Conservation (phyloP, 2,888 invertebrate species). For the Eristalis arbustorum region DNA sequence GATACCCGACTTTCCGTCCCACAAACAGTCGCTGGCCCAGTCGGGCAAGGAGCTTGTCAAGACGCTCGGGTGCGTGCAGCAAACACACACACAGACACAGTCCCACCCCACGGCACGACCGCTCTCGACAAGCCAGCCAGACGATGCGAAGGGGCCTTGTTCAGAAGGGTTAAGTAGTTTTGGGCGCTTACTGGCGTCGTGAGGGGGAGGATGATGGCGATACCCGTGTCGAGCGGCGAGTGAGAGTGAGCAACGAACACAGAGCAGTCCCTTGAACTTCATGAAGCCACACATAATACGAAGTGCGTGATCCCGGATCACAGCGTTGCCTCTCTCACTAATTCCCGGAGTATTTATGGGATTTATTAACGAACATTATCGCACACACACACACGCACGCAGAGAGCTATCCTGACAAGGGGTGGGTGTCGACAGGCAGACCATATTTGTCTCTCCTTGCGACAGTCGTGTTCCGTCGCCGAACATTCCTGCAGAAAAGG, state of each 20-base stretch:
- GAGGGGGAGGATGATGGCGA: not conserved
- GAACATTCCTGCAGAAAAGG: constrained; percentile 63
- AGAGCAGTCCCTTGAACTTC: constrained; percentile 45
- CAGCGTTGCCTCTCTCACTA: constrained; percentile 64
- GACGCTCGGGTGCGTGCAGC: not conserved
- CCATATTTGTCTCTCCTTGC: constrained; percentile 51
- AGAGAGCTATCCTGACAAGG: not conserved
- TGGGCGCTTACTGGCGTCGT: constrained; percentile 52
- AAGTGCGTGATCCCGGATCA: constrained; percentile 69
- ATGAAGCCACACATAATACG: constrained; percentile 67
- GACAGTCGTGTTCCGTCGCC: constrained; percentile 46
- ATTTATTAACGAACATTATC: constrained; percentile 70
- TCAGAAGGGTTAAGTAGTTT: constrained; percentile 53
- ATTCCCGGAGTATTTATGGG: constrained; percentile 69
- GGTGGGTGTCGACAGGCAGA: not conserved
- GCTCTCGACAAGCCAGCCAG: not conserved
- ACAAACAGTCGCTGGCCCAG: not conserved
- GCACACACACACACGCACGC: constrained; percentile 29
- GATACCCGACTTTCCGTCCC: not conserved
- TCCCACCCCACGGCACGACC: not conserved
- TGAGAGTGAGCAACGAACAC: not conserved
- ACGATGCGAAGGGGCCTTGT: not conserved
- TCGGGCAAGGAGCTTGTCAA: not conserved
- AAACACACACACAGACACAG: not conserved
- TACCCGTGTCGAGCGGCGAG: not conserved